A percentile compares a stretch with the other conserved stretches of the same genome.
phyloP scores from a whole-genome alignment of 1,140 invertebrate species.

The Proctacanthus coquilletti region DNA sequence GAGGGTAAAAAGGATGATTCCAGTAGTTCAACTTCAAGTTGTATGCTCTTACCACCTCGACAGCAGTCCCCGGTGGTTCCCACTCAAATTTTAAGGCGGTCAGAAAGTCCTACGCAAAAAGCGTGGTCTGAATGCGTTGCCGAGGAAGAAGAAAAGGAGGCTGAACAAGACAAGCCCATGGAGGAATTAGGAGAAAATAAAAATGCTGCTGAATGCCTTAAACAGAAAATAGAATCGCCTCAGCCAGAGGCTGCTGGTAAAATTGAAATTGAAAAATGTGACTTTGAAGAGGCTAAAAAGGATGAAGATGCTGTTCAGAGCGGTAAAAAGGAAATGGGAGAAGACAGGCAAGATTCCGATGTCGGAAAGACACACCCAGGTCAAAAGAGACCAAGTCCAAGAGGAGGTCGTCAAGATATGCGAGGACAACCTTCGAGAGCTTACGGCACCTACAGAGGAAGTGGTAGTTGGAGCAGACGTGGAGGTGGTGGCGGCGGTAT shows the following conservation, averaged over 20 bases:
- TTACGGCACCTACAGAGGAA: constrained; percentile 23
- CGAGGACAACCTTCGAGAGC: constrained; percentile 26
- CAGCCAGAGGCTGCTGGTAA: constrained; percentile 9
- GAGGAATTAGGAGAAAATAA: no score
- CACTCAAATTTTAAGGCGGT: constrained; percentile 21
- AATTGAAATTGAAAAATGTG: no score
- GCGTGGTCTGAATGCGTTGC: background rate
- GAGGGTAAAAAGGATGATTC: background rate
- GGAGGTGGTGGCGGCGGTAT: constrained; percentile 10
- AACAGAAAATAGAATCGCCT: constrained; percentile 1
- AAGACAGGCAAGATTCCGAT: constrained; percentile 1
- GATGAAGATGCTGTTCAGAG: no score
- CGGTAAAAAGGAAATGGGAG: no score
- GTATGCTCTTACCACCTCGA: constrained; percentile 6
- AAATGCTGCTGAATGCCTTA: no score
- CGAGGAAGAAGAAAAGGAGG: background rate
- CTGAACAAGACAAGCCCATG: no score
- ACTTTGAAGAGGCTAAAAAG: no score
- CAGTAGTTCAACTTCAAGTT: background rate
- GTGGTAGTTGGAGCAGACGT: constrained; percentile 18
- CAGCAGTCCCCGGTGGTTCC: constrained; percentile 10
- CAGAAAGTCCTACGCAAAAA: constrained; percentile 4
- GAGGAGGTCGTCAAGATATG: constrained; percentile 22
- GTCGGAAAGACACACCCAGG: constrained; percentile 1
- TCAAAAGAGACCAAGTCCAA: constrained; percentile 24